Evolutionary conservation across 1,140 invertebrate species (phyloP).

Genomic region (Tetramorium simillimum): DNA sequence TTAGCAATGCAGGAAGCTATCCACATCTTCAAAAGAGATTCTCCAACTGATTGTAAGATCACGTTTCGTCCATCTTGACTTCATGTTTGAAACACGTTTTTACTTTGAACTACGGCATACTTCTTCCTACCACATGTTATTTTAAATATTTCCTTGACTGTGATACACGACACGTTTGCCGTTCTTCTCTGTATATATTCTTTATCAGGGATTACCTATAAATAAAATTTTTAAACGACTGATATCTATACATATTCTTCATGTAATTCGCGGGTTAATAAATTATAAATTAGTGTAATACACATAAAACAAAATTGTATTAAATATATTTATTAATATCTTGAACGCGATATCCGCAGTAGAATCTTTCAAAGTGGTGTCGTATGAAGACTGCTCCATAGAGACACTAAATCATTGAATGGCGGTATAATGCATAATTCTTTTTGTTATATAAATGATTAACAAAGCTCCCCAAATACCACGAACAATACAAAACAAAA

Average conservation of each 20-base stretch:
- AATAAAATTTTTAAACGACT: too few relatives aligned
- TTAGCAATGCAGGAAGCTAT: too few relatives aligned
- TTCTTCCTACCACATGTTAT: too few relatives aligned
- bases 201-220: too few relatives aligned
- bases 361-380: slow-evolving; percentile 28
- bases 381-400: slow-evolving; percentile 33
- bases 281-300: not conserved
- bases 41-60: too few relatives aligned
- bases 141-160: too few relatives aligned
- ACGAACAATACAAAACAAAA: slow-evolving; percentile 51
- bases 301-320: not conserved
- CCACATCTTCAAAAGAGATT: too few relatives aligned
- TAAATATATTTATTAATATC: slow-evolving; percentile 3
- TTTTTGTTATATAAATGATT: slow-evolving; percentile 57
- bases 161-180: too few relatives aligned
- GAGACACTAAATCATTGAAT: not conserved
- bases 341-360: not conserved
- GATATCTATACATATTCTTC: not conserved
- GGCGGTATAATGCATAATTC: not conserved
- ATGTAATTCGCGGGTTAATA: not conserved
- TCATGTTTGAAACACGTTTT: too few relatives aligned
- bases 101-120: too few relatives aligned
- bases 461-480: slow-evolving; percentile 38
- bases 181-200: too few relatives aligned
- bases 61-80: too few relatives aligned